Evolutionary conservation across 2,113 vertebrate species (phyloP).

Genomic region (Nycticryphes semicollaris): DNA sequence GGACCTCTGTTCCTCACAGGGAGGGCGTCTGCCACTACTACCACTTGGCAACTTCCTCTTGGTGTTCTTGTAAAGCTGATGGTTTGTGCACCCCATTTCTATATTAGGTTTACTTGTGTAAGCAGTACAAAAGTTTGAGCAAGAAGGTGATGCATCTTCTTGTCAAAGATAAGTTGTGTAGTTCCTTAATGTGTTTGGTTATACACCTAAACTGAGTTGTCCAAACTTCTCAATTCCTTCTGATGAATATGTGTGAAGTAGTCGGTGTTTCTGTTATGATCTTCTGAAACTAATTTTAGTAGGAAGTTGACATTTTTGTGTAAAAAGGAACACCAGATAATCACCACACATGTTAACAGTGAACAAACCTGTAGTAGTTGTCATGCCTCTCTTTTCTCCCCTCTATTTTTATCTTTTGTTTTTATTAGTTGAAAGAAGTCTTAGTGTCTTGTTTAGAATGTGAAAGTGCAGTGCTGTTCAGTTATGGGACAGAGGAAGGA

Average conservation of each 20-base stretch:
- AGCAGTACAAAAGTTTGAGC: not conserved
- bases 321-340: not conserved
- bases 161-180: not conserved
- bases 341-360: not conserved
- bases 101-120: not conserved
- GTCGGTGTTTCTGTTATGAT: not conserved
- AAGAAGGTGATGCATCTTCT: not conserved
- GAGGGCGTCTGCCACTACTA: not conserved
- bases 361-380: not conserved
- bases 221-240: not conserved
- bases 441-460: not conserved
- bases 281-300: not conserved
- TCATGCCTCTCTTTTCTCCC: not conserved
- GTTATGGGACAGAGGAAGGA: not conserved
- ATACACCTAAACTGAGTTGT: not conserved
- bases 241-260: not conserved
- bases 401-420: not conserved
- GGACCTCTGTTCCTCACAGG: not conserved
- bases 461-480: not conserved
- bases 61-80: not conserved
- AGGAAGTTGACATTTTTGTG: not conserved
- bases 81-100: not conserved
- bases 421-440: not conserved
- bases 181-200: not conserved
- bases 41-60: not conserved